Percentiles rank a stretch among this genome's conserved stretches.
Conservation (phyloP, 2,888 invertebrate species). For the Thymelicus sylvestris region DNA sequence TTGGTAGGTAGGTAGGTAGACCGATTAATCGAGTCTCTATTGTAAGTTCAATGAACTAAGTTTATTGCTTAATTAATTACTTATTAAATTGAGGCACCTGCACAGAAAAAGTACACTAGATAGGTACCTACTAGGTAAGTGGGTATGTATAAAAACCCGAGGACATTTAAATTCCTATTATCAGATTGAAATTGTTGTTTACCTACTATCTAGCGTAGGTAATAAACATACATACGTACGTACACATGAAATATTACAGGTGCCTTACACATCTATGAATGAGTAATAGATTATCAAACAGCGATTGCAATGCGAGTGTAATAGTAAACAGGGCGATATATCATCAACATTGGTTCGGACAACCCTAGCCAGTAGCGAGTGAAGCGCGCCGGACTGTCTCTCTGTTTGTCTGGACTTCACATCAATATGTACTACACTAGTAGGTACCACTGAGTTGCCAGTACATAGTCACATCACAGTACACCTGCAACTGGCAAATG, state of each 20-base stretch:
- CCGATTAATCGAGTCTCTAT: too few relatives aligned
- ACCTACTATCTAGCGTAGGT: background rate
- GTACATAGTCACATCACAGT: background rate
- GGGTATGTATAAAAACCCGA: too few relatives aligned
- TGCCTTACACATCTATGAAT: slow-evolving; percentile 20
- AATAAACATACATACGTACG: background rate
- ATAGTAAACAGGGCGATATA: slow-evolving; percentile 32
- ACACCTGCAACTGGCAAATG: slow-evolving; percentile 14
- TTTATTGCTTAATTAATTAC: too few relatives aligned
- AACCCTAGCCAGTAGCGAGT: slow-evolving; percentile 17
- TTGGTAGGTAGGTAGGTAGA: too few relatives aligned
- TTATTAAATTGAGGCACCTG: too few relatives aligned
- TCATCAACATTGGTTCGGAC: slow-evolving; percentile 15
- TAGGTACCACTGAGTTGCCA: too few relatives aligned
- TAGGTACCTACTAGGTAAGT: too few relatives aligned
- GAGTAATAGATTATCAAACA: slow-evolving; percentile 31
- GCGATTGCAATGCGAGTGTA: slow-evolving; percentile 29
- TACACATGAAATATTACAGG: background rate
- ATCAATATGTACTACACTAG: background rate
- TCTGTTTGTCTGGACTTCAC: slow-evolving; percentile 18
- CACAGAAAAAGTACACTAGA: too few relatives aligned
- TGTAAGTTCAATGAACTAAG: too few relatives aligned
- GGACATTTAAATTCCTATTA: background rate
- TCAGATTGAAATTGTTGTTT: background rate
- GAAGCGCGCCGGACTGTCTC: slow-evolving; percentile 34